Percentiles rank a stretch among this genome's conserved stretches.
phyloP scores from a whole-genome alignment of 2,113 vertebrate species.

The Oreochromis tanganicae region DNA sequence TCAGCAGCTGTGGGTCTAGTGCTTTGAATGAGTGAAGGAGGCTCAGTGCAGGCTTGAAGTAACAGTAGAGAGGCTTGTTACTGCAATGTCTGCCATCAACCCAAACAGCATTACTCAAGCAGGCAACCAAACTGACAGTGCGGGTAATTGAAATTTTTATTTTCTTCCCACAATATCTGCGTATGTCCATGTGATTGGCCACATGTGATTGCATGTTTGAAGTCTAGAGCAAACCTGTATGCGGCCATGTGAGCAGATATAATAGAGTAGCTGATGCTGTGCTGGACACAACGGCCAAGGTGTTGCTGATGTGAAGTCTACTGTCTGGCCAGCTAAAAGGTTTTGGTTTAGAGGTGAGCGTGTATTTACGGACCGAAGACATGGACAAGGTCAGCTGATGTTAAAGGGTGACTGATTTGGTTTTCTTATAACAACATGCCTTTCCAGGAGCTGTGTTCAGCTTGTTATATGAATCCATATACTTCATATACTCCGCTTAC shows the following conservation, averaged over 20 bases:
- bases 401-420: not conserved
- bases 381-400: not conserved
- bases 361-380: not conserved
- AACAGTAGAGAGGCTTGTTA: constrained; percentile 23
- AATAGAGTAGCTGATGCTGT: not conserved
- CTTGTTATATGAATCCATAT: not conserved
- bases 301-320: not conserved
- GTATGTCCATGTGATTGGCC: not conserved
- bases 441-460: not conserved
- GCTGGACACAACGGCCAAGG: not conserved
- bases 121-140: constrained; percentile 21
- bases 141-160: not conserved
- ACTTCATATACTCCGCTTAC: not conserved
- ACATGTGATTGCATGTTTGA: not conserved
- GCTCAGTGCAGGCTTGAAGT: not conserved
- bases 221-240: not conserved
- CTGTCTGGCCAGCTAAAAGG: not conserved
- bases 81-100: constrained; percentile 10
- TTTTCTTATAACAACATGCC: not conserved
- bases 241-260: not conserved
- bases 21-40: not conserved
- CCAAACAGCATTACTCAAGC: not conserved
- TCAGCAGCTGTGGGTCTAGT: not conserved
- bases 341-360: not conserved
- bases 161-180: not conserved